Evolutionary conservation across 92 coral and sea anemone species (phyloP), one percentile per base, ranked within the genome.

Genomic region (Parazoanthus darwini): DNA sequence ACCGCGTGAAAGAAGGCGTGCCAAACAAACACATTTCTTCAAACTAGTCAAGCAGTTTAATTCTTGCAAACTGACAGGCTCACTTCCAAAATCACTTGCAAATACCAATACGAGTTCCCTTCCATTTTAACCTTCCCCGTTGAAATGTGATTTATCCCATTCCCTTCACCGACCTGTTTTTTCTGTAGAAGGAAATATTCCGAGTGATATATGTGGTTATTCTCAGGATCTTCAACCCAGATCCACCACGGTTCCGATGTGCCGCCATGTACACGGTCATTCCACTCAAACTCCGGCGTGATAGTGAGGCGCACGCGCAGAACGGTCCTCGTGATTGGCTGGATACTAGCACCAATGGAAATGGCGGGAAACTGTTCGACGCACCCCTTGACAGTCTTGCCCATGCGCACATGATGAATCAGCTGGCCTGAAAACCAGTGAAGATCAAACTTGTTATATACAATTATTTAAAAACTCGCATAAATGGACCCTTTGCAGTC

Each of bases 171-270:
- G 43, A 95, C 99, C 95, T 97, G 99, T 91, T 95, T 97, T 92
- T 92, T 97, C 74, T 91, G 96, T 80, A 97, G 94, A 82, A 97
- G 89, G 77, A 97, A 93, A 92, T 97, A 97, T 86, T 97, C 99
- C 11, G 97, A 97, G 82, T 97, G 99, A 83, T 97, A 97, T 23
- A 97, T 95, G 86, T 95, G 99, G 73, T 94, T 93, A 86, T 94
- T 96, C 38, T 95, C 99, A 33, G 97, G 96, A 88, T 97, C 99
- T 91, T 97, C 99, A 75, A 97, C 99, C 99, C 98, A 97, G 91
- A 97, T 90, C 99, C 99, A 97, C 99, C 99, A 97, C 90, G 99
- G 99, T 66, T 94, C 97, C 63, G 98, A 97, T 7, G 94, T 94
- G 16, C 95, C 93, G 6, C 99, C 99, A 81, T 97, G 99, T 66